phyloP scores from a whole-genome alignment of 2,113 vertebrate genomes.

The Gorsachius goisagi region DNA sequence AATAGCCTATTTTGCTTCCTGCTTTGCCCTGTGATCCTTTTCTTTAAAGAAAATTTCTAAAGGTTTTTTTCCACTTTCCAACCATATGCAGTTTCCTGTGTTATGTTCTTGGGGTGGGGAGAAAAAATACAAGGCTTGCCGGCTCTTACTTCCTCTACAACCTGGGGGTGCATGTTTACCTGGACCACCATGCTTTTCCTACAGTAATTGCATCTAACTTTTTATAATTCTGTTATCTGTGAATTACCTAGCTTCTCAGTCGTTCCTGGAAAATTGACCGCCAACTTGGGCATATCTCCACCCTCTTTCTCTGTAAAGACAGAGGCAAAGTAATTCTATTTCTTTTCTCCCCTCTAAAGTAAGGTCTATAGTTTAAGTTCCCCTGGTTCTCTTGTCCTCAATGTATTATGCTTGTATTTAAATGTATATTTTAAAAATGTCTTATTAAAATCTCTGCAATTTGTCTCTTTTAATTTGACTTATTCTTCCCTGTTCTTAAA shows the following conservation, averaged over 20 bases:
- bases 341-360: slow-evolving; percentile 59
- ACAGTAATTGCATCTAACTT: slow-evolving; percentile 53
- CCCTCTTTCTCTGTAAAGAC: slow-evolving; percentile 80
- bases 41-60: background rate
- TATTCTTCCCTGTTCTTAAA: slow-evolving; percentile 10
- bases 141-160: slow-evolving; percentile 21
- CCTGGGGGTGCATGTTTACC: slow-evolving; percentile 56
- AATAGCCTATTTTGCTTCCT: slow-evolving; percentile 26
- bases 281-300: slow-evolving; percentile 77
- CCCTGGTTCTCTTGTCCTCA: slow-evolving; percentile 43
- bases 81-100: slow-evolving; percentile 34
- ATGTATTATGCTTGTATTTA: slow-evolving; percentile 31
- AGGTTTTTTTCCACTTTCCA: slow-evolving; percentile 20
- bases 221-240: slow-evolving; percentile 61
- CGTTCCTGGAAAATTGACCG: slow-evolving; percentile 75
- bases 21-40: slow-evolving; percentile 42
- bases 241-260: slow-evolving; percentile 75
- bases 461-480: slow-evolving; percentile 27
- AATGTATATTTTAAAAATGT: slow-evolving; percentile 2
- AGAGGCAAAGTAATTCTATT: slow-evolving; percentile 70
- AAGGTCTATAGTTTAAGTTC: slow-evolving; percentile 62
- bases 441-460: background rate
- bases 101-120: slow-evolving; percentile 41
- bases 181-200: slow-evolving; percentile 58
- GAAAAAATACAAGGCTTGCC: slow-evolving; percentile 9